Base-by-base conservation (phyloP, 2,888 invertebrate species). In the Acanthosepion esculentum region DNA sequence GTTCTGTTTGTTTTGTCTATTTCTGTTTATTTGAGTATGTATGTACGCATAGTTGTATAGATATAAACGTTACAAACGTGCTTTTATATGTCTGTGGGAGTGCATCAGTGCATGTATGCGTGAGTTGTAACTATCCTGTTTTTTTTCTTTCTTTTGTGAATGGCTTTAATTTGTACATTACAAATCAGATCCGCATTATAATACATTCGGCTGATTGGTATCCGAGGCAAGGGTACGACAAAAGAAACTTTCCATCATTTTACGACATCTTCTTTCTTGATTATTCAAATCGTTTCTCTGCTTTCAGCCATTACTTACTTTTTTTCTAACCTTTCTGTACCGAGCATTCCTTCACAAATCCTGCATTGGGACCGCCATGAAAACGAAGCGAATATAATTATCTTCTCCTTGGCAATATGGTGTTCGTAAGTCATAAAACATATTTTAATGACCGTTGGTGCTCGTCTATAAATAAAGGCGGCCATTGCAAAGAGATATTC, bases 341-440 rank as follows among this genome's bases (percentile, higher is more conserved):
- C 78, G 15, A n/a, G 78, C 78, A 78, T 78, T 78, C 78, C 78
- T 33, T 33, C n/a, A 78, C 78, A n/a, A n/a, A 78, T 33, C n/a
- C n/a, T 15, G 78, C n/a, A 78, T 78, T n/a, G 12, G 78, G n/a
- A n/a, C 78, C 33, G n/a, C n/a, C n/a, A 78, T 78, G 78, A 78
- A 78, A 78, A 0, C 20, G 23, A 59, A 12, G n/a, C 78, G 78
- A n/a, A n/a, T 33, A 78, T 78, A n/a, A 78, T 78, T 78, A n/a
- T n/a, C n/a, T 33, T 78, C 78, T 78, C n/a, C 29, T 78, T 18
- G n/a, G 12, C 78, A 78, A 78, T n/a, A 78, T 15, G 18, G n/a
- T 78, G 78, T 78, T n/a, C n/a, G 78, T 78, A 78, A 78, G 78
- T 78, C 78, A 78, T 78, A 78, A 78, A 78, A 78, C 78, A 78